Percentiles rank a stretch among this genome's conserved stretches.
Evolutionary conservation across 2,888 invertebrate species (phyloP).

Genomic region (Andrena bicolor): DNA sequence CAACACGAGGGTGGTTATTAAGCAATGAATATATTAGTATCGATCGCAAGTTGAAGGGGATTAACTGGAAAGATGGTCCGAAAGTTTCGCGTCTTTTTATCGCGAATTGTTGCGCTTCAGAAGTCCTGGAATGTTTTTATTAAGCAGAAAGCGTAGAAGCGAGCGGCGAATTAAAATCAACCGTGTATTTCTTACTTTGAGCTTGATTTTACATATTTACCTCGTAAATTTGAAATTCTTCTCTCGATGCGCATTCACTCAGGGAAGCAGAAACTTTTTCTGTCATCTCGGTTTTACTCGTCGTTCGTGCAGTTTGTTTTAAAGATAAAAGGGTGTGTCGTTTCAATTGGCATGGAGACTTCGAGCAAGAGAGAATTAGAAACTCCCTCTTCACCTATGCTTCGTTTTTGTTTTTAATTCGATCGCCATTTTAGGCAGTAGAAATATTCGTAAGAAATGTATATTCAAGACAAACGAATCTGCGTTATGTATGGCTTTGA

Average conservation of each 20-base stretch:
- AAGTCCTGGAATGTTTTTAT: conserved; percentile 1
- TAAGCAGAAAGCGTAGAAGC: neutral
- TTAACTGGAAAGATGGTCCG: neutral
- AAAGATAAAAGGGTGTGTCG: neutral
- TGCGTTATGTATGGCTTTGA: neutral
- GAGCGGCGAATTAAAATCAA: conserved; percentile 14
- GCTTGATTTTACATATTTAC: conserved; percentile 12
- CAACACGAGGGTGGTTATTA: neutral
- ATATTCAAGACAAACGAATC: neutral
- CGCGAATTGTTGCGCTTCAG: neutral
- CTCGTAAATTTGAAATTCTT: conserved; percentile 21
- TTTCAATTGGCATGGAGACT: neutral
- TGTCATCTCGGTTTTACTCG: neutral
- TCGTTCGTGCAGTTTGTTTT: neutral
- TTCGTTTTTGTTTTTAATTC: neutral
- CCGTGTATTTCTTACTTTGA: neutral
- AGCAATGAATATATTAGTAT: neutral
- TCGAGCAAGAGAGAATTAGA: neutral
- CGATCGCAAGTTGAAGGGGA: neutral
- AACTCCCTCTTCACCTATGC: neutral
- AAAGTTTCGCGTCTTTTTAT: neutral
- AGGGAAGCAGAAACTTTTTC: conserved; percentile 15
- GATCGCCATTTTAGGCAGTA: neutral
- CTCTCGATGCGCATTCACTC: neutral
- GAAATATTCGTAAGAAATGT: neutral